Conservation (phyloP, 2,113 vertebrate genomes). For the Helogale parvula region DNA sequence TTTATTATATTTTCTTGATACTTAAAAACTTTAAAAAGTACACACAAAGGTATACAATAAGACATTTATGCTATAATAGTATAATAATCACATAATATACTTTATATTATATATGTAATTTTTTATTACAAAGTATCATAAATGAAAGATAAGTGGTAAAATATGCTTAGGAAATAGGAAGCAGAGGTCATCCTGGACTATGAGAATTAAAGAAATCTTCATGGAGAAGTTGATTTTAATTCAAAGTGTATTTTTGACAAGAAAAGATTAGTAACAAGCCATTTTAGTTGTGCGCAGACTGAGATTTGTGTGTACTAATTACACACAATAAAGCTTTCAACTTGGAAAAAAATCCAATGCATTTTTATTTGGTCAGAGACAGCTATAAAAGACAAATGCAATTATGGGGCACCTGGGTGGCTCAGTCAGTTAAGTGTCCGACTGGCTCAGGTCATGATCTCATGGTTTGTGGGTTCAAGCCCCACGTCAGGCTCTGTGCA, state of each 20-base stretch:
- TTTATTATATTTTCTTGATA: not conserved
- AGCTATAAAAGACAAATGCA: not conserved
- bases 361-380: not conserved
- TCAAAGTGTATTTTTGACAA: not conserved
- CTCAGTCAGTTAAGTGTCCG: too few relatives aligned
- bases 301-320: not conserved
- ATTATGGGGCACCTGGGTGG: not conserved
- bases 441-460: too few relatives aligned
- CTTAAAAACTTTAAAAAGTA: not conserved
- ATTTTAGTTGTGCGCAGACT: not conserved
- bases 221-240: not conserved
- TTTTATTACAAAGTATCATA: not conserved
- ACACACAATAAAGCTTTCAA: not conserved
- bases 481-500: too few relatives aligned
- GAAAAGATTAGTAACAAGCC: not conserved
- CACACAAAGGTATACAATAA: not conserved
- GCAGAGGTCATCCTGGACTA: not conserved
- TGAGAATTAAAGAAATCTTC: not conserved
- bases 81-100: too few relatives aligned
- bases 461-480: too few relatives aligned
- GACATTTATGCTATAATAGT: not conserved
- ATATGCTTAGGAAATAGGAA: not conserved
- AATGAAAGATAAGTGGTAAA: not conserved
- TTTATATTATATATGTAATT: not conserved
- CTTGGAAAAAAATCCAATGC: not conserved